Percentiles rank a stretch among this genome's conserved stretches.
phyloP scores from a whole-genome alignment of 1,140 invertebrate species.

The Aphaenogaster rudis region DNA sequence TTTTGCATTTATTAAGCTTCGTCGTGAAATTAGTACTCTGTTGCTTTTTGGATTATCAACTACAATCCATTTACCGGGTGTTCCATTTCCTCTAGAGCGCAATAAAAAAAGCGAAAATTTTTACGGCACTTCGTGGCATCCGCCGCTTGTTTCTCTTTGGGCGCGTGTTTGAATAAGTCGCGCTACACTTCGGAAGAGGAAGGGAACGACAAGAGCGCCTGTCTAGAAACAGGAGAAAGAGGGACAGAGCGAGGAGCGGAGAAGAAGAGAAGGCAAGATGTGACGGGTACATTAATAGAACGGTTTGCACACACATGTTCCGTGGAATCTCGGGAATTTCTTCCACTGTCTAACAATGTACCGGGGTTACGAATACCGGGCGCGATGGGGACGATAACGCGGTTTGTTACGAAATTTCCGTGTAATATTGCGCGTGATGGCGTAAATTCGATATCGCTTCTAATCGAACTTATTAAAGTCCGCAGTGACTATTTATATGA shows the following conservation, averaged over 20 bases:
- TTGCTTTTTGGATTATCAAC: constrained; percentile 20
- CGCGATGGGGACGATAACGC: constrained; percentile 31
- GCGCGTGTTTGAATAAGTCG: constrained; percentile 71
- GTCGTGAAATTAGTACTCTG: not conserved
- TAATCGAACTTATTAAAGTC: not conserved
- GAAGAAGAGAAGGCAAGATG: constrained; percentile 48
- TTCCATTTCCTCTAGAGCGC: constrained; percentile 49
- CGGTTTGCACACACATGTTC: constrained; percentile 78
- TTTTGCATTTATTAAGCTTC: not conserved
- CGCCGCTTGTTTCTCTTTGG: constrained; percentile 66
- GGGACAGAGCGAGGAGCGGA: constrained; percentile 44
- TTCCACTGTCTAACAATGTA: constrained; percentile 73
- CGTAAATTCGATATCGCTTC: not conserved
- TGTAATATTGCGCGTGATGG: not conserved
- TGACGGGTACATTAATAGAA: constrained; percentile 80
- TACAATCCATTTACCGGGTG: constrained; percentile 58
- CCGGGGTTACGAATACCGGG: constrained; percentile 46
- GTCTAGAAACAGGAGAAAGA: constrained; percentile 55
- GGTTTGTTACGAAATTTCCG: constrained; percentile 45
- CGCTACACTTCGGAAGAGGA: constrained; percentile 45
- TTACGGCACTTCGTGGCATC: constrained; percentile 45
- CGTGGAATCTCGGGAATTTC: constrained; percentile 74
- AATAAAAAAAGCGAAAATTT: constrained; percentile 61
- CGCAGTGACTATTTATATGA: not conserved
- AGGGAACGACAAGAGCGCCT: constrained; percentile 6